These are phyloP conservation scores for Acleris emargana DNA, from an alignment of 2,888 invertebrate genomes.

Conservation along the genomic window DNA sequence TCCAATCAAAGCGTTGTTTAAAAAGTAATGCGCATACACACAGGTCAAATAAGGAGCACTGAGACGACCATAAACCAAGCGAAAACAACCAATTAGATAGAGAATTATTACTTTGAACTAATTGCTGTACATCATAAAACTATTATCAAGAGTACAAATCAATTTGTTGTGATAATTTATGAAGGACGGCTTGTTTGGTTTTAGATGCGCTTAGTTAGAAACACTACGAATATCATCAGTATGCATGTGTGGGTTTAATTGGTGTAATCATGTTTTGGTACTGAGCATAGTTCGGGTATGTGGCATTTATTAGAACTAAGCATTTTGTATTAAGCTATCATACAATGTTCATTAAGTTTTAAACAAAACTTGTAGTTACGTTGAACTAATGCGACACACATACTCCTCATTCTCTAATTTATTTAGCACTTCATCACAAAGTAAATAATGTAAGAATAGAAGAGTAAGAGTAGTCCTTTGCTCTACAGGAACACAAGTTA, in stretches of 20 bases:
- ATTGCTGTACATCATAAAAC: slow-evolving; percentile 52
- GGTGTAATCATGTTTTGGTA: too few relatives aligned
- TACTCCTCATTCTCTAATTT: too few relatives aligned
- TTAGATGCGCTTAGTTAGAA: slow-evolving; percentile 6
- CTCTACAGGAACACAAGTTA: too few relatives aligned
- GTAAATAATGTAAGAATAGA: too few relatives aligned
- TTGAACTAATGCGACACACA: too few relatives aligned
- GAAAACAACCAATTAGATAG: slow-evolving; percentile 58
- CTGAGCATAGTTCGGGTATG: too few relatives aligned
- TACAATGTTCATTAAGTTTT: too few relatives aligned
- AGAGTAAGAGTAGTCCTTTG: too few relatives aligned
- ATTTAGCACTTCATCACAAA: too few relatives aligned
- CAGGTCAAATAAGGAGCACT: slow-evolving; percentile 39
- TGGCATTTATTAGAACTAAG: too few relatives aligned
- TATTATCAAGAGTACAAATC: slow-evolving; percentile 40
- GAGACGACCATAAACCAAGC: slow-evolving; percentile 44
- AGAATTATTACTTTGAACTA: slow-evolving; percentile 54
- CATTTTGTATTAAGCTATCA: too few relatives aligned
- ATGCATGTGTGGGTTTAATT: neutral
- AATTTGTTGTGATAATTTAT: slow-evolving; percentile 27
- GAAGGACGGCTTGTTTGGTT: slow-evolving; percentile 16
- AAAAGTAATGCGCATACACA: slow-evolving; percentile 25
- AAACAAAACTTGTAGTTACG: too few relatives aligned
- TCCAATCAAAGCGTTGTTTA: slow-evolving; percentile 13
- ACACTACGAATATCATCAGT: neutral